Base-by-base conservation (phyloP, 1,140 invertebrate genomes). In the Apis cerana region DNA sequence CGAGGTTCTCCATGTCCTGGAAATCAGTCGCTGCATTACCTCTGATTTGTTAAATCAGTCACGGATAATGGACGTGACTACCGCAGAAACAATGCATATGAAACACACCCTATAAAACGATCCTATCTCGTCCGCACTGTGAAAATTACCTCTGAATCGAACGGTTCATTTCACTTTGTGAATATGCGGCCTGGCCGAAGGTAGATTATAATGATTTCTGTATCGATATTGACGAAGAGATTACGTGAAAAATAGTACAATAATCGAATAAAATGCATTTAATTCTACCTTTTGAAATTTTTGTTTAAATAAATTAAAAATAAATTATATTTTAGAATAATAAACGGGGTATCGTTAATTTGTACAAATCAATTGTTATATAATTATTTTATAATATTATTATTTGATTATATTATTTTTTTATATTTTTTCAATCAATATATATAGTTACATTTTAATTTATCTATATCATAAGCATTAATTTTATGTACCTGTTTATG, bases 21-120 rank as follows among this genome's bases (percentile, higher is more conserved):
- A 70, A 43, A 68, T 58, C 75, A 69, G 58, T 19, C 50, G 15
- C 19, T 27, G 43, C 67, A 27, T 58, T 74, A 27, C 33, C 65
- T 84, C 76, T 65, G 75, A 52, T 50, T 62, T 69, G 54, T 68
- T 59, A 67, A 77, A n/a, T 85, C n/a, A 71, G 68, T 74, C 33
- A 50, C 33, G 67, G 65, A 68, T 85, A 56, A 43, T 62, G 52
- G 52, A 56, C 54, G 59, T 83, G 58, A 80, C 69, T 68, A 19
- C 50, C 23, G 43, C 43, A 71, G 59, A 69, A 85, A 85, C 76
- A 75, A 85, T 68, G 58, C 62, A n/a, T 27, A 43, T 54, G 62
- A 56, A 77, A 65, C 61, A 12, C 21, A 17, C 27, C 19, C 19
- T 33, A n/a, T 12, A 43, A 54, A 52, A 19, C 23, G 21, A 17